Percentiles rank a stretch among this genome's conserved stretches.
Conservation (phyloP, 1,140 invertebrate species). For the Pantala flavescens region DNA sequence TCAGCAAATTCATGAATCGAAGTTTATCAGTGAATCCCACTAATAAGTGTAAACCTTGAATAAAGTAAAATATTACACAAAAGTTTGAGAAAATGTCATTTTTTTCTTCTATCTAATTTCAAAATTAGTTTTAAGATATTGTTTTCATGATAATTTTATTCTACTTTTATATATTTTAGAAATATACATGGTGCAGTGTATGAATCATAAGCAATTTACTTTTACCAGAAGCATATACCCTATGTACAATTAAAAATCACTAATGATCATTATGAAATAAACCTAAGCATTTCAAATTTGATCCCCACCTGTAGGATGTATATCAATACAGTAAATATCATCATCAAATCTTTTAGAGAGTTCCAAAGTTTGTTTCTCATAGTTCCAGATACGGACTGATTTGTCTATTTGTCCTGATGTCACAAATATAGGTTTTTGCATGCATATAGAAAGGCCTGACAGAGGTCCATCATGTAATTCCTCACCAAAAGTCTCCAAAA, state of each 20-base stretch:
- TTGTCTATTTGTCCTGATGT: conserved; percentile 70
- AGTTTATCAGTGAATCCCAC: conserved; percentile 87
- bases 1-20: conserved; percentile 70
- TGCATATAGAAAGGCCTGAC: conserved; percentile 64
- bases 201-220: too few species aligned
- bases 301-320: conserved; percentile 58
- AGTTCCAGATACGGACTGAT: conserved; percentile 82
- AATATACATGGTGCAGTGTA: too few species aligned
- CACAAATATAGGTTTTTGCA: conserved; percentile 80
- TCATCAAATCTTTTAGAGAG: conserved; percentile 71
- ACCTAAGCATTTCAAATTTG: too few species aligned
- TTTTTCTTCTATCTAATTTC: too few species aligned
- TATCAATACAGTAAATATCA: conserved; percentile 61
- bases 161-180: too few species aligned
- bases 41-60: conserved; percentile 65
- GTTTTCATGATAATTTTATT: too few species aligned
- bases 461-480: conserved; percentile 70
- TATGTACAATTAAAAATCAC: too few species aligned
- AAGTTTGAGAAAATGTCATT: neutral
- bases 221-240: too few species aligned
- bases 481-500: conserved; percentile 47
- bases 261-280: too few species aligned
- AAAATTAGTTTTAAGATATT: too few species aligned
- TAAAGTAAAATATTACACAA: neutral
- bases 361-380: conserved; percentile 64